phyloP scores from a whole-genome alignment of 2,797 vertebrate genomes.

The Myotis myotis region DNA sequence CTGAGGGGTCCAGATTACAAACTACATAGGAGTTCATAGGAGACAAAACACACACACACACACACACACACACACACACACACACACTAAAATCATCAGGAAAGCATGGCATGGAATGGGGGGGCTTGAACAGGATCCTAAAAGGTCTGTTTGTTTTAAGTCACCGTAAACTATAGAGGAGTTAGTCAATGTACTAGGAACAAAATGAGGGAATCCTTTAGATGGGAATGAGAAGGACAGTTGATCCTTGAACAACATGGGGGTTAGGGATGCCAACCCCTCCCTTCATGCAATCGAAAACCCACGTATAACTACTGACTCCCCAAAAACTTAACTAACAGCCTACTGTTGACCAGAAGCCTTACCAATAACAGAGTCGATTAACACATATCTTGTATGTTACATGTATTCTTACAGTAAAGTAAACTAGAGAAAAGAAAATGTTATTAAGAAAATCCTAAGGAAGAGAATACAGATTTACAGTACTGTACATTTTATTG shows the following conservation, averaged over 20 bases:
- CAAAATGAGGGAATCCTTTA: not conserved
- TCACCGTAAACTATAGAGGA: not conserved
- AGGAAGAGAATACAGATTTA: not conserved
- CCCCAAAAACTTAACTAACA: not conserved
- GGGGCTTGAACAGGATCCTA: not conserved
- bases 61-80: too few relatives aligned
- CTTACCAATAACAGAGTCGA: not conserved
- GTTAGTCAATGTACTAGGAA: not conserved
- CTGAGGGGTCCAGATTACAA: not conserved
- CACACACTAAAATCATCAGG: not conserved
- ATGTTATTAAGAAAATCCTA: not conserved
- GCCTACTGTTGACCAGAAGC: not conserved
- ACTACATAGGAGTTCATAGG: not conserved
- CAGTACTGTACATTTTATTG: not conserved
- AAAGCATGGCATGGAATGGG: not conserved
- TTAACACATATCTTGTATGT: not conserved
- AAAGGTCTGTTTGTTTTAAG: not conserved
- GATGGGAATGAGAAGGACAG: not conserved
- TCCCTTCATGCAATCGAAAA: not conserved
- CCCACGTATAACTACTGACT: not conserved
- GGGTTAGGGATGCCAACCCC: not conserved
- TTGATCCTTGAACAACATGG: not conserved
- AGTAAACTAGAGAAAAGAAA: not conserved
- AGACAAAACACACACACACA: not conserved
- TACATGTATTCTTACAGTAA: not conserved